Conservation (phyloP, 2,113 vertebrate genomes). For the Platycercus adscitus region DNA sequence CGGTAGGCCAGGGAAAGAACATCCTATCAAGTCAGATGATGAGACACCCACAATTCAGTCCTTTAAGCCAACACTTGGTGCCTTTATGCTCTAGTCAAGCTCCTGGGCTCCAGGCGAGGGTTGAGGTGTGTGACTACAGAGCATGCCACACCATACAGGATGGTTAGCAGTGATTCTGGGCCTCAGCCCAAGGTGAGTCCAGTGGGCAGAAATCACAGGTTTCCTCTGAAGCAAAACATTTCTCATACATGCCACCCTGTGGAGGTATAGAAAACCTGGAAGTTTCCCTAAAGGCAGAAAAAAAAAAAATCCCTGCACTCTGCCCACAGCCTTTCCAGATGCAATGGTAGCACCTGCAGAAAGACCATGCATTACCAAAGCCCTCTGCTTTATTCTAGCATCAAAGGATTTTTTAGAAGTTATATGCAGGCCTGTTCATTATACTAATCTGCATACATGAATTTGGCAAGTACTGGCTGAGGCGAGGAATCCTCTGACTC, state of each 20-base stretch:
- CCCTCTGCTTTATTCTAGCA: background rate
- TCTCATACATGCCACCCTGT: fast-evolving
- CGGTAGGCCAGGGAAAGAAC: background rate
- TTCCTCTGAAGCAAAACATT: background rate
- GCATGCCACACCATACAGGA: fast-evolving
- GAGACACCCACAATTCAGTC: background rate
- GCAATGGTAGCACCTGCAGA: background rate
- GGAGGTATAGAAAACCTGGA: background rate
- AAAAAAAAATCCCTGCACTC: background rate
- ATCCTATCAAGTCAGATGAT: background rate
- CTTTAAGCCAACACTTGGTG: background rate
- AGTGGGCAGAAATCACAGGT: background rate
- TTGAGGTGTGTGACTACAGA: background rate
- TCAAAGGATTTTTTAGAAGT: background rate
- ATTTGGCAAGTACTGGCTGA: background rate
- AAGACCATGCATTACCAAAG: background rate
- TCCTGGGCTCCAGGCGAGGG: background rate
- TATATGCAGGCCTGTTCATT: background rate
- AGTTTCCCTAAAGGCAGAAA: background rate
- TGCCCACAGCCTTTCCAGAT: background rate
- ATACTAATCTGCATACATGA: fast-evolving
- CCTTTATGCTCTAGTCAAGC: background rate
- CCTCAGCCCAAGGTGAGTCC: background rate
- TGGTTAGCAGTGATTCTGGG: background rate
- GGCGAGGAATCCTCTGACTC: background rate